Conservation (phyloP, 2,797 vertebrate genomes). For the Acanthornis magna region DNA sequence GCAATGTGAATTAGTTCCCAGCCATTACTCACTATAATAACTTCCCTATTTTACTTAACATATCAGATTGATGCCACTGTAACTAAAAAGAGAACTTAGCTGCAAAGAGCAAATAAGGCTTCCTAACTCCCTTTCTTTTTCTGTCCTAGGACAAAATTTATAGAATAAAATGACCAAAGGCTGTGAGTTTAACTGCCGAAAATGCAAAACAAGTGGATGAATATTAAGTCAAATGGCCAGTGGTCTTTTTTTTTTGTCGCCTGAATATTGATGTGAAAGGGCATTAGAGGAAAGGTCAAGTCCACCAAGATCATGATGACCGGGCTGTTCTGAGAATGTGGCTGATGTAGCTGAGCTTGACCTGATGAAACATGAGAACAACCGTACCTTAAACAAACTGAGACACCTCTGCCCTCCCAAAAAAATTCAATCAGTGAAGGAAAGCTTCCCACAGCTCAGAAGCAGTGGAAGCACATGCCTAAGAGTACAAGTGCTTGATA, state of each 20-base stretch:
- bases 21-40: not conserved
- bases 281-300: not conserved
- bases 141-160: not conserved
- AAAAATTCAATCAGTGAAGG: not conserved
- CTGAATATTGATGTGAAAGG: not conserved
- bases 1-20: not conserved
- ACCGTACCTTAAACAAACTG: not conserved
- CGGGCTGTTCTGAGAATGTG: not conserved
- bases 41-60: not conserved
- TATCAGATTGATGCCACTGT: not conserved
- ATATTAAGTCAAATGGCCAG: not conserved
- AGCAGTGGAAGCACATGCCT: not conserved
- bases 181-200: not conserved
- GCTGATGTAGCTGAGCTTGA: not conserved
- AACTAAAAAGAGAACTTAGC: not conserved
- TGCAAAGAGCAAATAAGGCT: not conserved
- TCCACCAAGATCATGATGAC: not conserved
- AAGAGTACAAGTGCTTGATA: not conserved
- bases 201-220: not conserved
- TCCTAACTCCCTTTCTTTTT: not conserved
- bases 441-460: not conserved
- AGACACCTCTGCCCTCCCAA: accelerated
- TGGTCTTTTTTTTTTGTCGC: not conserved
- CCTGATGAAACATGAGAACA: not conserved
- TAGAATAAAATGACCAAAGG: not conserved